phyloP scores from a whole-genome alignment of 1,140 invertebrate species.

The Caenorhabditis inopinata region DNA sequence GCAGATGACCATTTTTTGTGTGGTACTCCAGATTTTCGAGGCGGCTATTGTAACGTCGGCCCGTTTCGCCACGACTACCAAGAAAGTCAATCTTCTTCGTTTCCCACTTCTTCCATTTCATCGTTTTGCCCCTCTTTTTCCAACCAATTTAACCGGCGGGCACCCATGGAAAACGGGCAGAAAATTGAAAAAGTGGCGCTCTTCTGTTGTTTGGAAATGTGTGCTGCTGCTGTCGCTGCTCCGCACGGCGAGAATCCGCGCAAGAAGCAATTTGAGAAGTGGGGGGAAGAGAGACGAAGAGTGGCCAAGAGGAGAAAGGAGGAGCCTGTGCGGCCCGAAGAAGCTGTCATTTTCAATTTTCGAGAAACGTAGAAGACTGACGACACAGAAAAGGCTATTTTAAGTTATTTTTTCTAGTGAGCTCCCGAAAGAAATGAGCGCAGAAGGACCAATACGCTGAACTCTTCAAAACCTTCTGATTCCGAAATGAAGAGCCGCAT shows the following conservation, averaged over 20 bases:
- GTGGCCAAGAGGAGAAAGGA: neutral
- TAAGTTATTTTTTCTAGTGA: neutral
- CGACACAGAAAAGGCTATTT: neutral
- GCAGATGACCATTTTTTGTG: too few relatives aligned
- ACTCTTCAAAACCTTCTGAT: too few relatives aligned
- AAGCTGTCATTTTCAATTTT: slow-evolving; percentile 35
- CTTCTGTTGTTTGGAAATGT: neutral
- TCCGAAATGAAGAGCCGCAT: neutral
- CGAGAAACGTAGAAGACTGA: neutral
- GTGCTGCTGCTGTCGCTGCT: too few relatives aligned
- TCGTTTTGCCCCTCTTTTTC: neutral
- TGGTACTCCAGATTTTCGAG: too few relatives aligned
- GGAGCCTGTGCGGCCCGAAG: too few relatives aligned
- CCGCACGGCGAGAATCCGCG: slow-evolving; percentile 32
- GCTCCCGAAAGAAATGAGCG: neutral
- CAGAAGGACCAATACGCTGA: too few relatives aligned
- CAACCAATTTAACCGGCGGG: slow-evolving; percentile 19
- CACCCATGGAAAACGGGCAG: neutral
- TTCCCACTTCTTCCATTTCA: neutral
- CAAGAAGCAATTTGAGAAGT: slow-evolving; percentile 28
- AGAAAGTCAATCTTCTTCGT: neutral
- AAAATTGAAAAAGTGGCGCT: slow-evolving; percentile 25
- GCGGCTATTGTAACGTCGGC: too few relatives aligned
- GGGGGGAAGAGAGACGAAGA: neutral
- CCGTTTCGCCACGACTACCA: neutral